Conservation (phyloP, 2,113 vertebrate genomes). For the Malaclemys terrapin region DNA sequence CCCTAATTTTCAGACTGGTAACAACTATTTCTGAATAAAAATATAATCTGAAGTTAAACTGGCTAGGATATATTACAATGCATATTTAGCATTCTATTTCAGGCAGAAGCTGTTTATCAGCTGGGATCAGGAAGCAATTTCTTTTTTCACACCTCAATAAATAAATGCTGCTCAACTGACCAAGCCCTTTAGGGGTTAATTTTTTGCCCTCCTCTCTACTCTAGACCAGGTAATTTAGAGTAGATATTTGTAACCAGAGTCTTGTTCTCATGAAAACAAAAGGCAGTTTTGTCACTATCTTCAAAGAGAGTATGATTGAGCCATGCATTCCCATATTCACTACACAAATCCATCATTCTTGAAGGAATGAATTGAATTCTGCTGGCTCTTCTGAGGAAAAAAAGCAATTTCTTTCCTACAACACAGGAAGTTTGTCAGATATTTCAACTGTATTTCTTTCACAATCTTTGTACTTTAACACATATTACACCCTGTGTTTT, state of each 20-base stretch:
- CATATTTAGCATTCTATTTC: neutral
- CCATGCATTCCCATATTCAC: neutral
- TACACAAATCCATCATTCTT: neutral
- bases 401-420: neutral
- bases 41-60: neutral
- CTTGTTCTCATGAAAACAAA: neutral
- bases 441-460: neutral
- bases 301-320: neutral
- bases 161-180: neutral
- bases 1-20: neutral
- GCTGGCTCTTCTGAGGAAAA: neutral
- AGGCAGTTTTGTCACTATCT: neutral
- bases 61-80: neutral
- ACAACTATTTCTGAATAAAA: neutral
- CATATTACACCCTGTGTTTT: neutral
- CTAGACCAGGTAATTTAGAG: neutral
- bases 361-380: neutral
- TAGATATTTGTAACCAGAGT: neutral
- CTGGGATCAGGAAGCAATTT: neutral
- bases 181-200: neutral
- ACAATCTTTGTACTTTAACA: neutral
- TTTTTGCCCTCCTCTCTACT: neutral
- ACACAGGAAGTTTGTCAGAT: neutral
- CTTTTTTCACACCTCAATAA: neutral
- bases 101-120: neutral